phyloP scores from a whole-genome alignment of 1,140 invertebrate genomes.

The Asobara japonica region DNA sequence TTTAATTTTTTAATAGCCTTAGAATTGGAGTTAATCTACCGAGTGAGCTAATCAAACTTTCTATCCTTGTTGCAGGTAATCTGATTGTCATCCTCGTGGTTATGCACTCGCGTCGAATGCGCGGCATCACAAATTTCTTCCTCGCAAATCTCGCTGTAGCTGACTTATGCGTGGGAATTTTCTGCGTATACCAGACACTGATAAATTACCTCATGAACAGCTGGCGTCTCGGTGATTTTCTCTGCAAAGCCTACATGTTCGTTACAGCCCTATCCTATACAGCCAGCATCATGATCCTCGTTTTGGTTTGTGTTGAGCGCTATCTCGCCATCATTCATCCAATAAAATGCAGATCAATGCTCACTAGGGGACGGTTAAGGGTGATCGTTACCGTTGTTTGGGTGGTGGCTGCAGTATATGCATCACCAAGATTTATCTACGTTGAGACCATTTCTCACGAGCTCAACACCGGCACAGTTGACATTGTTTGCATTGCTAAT shows the following conservation, averaged over 20 bases:
- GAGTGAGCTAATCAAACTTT: background rate
- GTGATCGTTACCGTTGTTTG: constrained; percentile 80
- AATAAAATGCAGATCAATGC: constrained; percentile 80
- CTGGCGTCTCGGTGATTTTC: constrained; percentile 81
- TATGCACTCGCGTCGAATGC: constrained; percentile 77
- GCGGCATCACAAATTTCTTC: constrained; percentile 87
- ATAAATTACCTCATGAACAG: constrained; percentile 79
- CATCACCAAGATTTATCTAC: constrained; percentile 79
- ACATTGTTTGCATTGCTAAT: constrained; percentile 79
- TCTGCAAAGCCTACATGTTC: constrained; percentile 88
- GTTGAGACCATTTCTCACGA: constrained; percentile 75
- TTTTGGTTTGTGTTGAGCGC: constrained; percentile 83
- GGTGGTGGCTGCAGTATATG: constrained; percentile 80
- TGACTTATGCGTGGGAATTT: constrained; percentile 85
- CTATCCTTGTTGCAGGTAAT: constrained; percentile 74
- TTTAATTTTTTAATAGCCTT: no score
- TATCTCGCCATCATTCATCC: constrained; percentile 86
- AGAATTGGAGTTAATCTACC: background rate
- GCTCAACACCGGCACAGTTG: constrained; percentile 69
- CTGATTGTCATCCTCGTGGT: constrained; percentile 84
- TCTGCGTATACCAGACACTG: constrained; percentile 87
- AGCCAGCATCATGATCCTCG: constrained; percentile 82
- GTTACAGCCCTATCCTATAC: constrained; percentile 83
- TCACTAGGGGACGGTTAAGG: constrained; percentile 75
- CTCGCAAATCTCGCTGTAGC: constrained; percentile 84